These are phyloP conservation scores for Myripristis murdjan DNA, from an alignment of 2,797 vertebrate genomes.

Conservation along the genomic window DNA sequence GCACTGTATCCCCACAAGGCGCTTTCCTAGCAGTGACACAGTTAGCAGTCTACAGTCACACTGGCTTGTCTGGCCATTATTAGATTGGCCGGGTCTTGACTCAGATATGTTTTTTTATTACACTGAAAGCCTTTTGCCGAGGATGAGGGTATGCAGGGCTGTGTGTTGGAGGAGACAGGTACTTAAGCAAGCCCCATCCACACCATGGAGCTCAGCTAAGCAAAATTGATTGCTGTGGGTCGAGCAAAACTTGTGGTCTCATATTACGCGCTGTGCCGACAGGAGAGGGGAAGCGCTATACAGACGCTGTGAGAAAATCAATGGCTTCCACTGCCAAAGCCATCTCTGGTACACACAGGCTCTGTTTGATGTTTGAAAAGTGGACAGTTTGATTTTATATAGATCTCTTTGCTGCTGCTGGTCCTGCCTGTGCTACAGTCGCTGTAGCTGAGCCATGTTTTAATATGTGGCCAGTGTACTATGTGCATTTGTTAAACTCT, in stretches of 20 bases:
- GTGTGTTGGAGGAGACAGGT: constrained; percentile 59
- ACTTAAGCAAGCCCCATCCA: constrained; percentile 61
- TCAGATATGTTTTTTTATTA: constrained; percentile 72
- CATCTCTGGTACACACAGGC: constrained; percentile 50
- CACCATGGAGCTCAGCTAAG: constrained; percentile 63
- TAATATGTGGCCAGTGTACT: constrained; percentile 18
- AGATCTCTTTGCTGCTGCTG: constrained; percentile 2
- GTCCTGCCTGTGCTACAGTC: constrained; percentile 28
- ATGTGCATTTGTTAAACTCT: constrained; percentile 46
- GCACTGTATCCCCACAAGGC: constrained; percentile 18
- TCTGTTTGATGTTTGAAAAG: constrained; percentile 44
- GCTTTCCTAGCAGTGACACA: constrained; percentile 48
- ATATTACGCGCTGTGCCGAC: constrained; percentile 77
- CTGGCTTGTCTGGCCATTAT: constrained; percentile 62
- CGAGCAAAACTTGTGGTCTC: constrained; percentile 76
- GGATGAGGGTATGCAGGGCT: constrained; percentile 41
- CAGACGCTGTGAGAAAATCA: constrained; percentile 73
- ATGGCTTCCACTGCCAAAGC: constrained; percentile 67
- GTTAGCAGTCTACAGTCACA: constrained; percentile 50
- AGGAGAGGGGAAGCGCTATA: constrained; percentile 63
- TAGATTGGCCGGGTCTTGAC: constrained; percentile 60
- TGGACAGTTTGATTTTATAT: constrained; percentile 22
- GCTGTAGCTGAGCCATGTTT: constrained; percentile 32
- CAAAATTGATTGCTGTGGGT: constrained; percentile 77
- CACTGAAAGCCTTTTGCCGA: constrained; percentile 57